Base-by-base conservation (phyloP, 2,888 invertebrate genomes). In the Mamestra brassicae region DNA sequence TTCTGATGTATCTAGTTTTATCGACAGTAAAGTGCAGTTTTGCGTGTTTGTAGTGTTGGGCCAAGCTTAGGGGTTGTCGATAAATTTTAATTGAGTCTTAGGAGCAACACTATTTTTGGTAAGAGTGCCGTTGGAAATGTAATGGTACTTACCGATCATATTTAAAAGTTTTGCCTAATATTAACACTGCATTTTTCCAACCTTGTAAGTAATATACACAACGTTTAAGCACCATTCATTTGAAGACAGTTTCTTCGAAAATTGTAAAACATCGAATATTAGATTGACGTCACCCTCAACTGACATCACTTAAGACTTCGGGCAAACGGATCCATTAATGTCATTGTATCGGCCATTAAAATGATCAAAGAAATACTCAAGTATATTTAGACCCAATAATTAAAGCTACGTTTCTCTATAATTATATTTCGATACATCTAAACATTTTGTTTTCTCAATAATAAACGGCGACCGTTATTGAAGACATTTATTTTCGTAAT, bases 1-100 rank as follows among this genome's bases (percentile, higher is more conserved):
- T 92, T 90, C 89, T 90, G 89, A 82, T 88, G 85, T 90, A 90
- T 90, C 90, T 89, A 89, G 82, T 88, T 81, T 84, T 90, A 92
- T 93, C 91, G 90, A 90, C 88, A 90, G 87, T 93, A 94, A 94
- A 90, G 47, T 95, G 92, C 93, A 94, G 86, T 92, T 92, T 95
- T 90, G 95, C 94, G 94, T 94, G 94, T 89, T 70, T 38, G n/a
- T 63, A 69, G 81, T 47, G 80, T 52, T 74, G 81, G 52, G 52
- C 6, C 52, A n/a, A n/a, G 3, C 54, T 60, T 50, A 11, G 7
- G 6, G 45, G 47, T 47, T 81, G 54, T 80, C 66, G 69, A 74
- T 80, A 70, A n/a, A 74, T 69, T 42, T 26, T 57, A 38, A 67
- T 8, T 4, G 1, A 36, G 2, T 55, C 62, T 80, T 80, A 0